These are phyloP conservation scores for Hirtodrosophila cameraria DNA, from an alignment of 2,888 invertebrate genomes.

Conservation along the genomic window DNA sequence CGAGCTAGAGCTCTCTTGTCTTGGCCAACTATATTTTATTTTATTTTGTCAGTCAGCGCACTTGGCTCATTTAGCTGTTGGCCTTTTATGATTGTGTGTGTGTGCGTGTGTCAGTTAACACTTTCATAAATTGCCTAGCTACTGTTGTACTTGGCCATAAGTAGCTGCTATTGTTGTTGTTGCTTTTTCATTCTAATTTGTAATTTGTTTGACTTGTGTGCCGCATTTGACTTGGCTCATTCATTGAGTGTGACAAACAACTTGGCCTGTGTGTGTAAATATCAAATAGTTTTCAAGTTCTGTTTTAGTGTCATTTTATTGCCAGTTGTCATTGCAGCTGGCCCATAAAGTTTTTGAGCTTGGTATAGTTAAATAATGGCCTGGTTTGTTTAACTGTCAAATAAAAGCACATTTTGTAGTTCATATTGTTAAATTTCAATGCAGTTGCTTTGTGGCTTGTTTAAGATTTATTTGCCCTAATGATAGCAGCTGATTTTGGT, in stretches of 20 bases:
- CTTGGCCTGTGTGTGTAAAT: not conserved
- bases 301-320: slow-evolving; percentile 7
- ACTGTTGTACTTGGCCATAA: slow-evolving; percentile 22
- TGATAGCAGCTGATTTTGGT: too few species aligned
- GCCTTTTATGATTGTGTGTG: slow-evolving; percentile 1
- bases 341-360: not conserved
- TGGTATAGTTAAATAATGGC: not conserved
- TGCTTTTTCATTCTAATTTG: slow-evolving; percentile 59
- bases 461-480: too few species aligned
- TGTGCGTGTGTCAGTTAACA: slow-evolving; percentile 60
- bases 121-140: slow-evolving; percentile 49
- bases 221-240: slow-evolving; percentile 45
- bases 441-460: too few species aligned
- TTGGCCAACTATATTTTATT: slow-evolving; percentile 31
- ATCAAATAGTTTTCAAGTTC: slow-evolving; percentile 6
- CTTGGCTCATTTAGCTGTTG: slow-evolving; percentile 6
- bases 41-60: slow-evolving; percentile 10
- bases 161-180: slow-evolving; percentile 19
- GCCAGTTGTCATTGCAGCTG: slow-evolving; percentile 1
- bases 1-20: too few species aligned
- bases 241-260: slow-evolving; percentile 23
- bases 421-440: too few species aligned
- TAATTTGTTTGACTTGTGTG: slow-evolving; percentile 39
- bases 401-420: too few species aligned
- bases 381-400: not conserved